Evolutionary conservation across 2,113 vertebrate species (phyloP), one percentile per base, ranked within the genome.

Genomic region (Eubucco bourcierii): DNA sequence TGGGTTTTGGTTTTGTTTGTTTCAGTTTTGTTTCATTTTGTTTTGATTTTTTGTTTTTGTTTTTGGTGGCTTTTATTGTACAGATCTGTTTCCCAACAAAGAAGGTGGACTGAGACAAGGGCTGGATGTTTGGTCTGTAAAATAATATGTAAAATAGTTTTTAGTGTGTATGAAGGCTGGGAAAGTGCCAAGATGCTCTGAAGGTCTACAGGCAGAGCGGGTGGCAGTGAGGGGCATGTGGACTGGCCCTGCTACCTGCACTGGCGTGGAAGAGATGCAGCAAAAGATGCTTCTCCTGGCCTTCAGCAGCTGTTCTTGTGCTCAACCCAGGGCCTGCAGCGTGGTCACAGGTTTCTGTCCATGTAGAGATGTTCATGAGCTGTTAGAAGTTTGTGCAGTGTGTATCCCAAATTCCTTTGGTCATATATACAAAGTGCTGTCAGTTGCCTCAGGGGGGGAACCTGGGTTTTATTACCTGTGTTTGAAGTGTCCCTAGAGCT

Each of bases 31-130:
- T 18, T 46, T 46, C 5, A 17, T 46, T 44, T 41, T 11, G 5
- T 41, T 41, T 41, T 44, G 12, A 7, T 46, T 46, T 46, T 46
- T 41, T 96, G 94, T 87, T 28, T 65, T 41, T 58, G 73, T 65
- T 59, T 83, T 66, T 72, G 77, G 95, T 97, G 97, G 92, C 96
- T 97, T 97, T 95, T 87, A 81, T 95, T 94, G 88, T 96, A 64
- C 4, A 91, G 94, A 41, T 93, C 77, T 83, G 74, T 91, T 94
- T 90, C 83, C 81, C n/a, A 93, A 94, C 84, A 75, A 79, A 46
- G 61, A 60, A 84, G 63, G 66, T 41, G 53, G 41, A 79, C 80
- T 34, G 68, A 88, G 94, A 39, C 23, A 2, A 9, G 52, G 93
- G 84, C 74, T 86, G 66, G 70, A 83, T 39, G 59, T 60, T 24